Evolutionary conservation across 2,888 invertebrate species (phyloP), one percentile per base, ranked within the genome.

Genomic region (Mechanitis mazaeus): DNA sequence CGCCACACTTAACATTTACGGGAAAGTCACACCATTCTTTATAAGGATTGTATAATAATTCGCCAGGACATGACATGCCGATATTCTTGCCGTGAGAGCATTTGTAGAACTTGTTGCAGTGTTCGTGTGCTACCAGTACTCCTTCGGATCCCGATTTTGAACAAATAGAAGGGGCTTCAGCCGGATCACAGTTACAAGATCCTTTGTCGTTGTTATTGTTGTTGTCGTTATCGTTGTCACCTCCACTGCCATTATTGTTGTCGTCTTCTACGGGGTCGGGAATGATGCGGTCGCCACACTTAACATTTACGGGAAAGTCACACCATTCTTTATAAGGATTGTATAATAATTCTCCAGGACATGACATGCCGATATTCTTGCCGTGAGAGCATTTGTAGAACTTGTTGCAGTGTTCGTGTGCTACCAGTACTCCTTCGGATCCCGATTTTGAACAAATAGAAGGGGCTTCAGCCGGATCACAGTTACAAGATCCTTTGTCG

Each of bases 251-350:
- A 0, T 68, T 68, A 50, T 72, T 71, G 20, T 72, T 4, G 12
- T 46, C 71, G 4, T 56, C 45, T 33, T 69, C 67, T 0, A 71
- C 74, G 2, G 73, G 72, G 55, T 73, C 67, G 45, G 66, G 64
- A 38, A 68, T 71, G 3, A 62, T 61, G 6, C 72, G 64, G 11
- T 61, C 66, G 38, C 59, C 60, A 33, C 72, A 73, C 11, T 66
- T 62, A 2, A 73, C 72, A 11, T 66, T 70, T 1, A 64, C 61
- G 12, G 68, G 63, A 68, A 66, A 71, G 33, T 71, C 71, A 35
- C 71, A 71, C 33, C 54, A 42, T 7, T 67, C 54, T 0, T 45
- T 65, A 0, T 60, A 31, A 2, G 67, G 63, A 33, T 69, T 65
- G 58, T 64, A 71, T 1, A 68, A 35, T 1, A 69, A 61, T 50